Evolutionary conservation across 2,797 vertebrate genomes (phyloP).

Genomic region (Scomberomorus guttatus): DNA sequence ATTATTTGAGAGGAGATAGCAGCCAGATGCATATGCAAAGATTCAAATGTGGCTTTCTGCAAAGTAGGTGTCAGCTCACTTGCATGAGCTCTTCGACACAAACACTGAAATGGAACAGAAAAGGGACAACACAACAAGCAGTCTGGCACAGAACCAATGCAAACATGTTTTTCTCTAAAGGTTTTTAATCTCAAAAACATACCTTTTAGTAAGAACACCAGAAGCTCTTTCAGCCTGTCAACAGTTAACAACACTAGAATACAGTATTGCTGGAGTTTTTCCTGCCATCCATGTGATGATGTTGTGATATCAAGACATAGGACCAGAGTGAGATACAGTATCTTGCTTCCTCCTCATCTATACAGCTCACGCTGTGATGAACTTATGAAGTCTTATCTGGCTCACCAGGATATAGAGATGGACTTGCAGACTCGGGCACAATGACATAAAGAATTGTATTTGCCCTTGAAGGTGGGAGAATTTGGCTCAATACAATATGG

Average conservation of each 20-base stretch:
- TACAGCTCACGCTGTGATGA: conserved; percentile 42
- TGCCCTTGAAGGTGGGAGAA: conserved; percentile 55
- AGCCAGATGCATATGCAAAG: conserved; percentile 69
- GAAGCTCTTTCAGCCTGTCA: background rate
- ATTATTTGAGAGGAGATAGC: conserved; percentile 55
- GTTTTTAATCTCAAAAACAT: conserved; percentile 2
- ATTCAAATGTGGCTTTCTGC: conserved; percentile 51
- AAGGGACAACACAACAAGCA: background rate
- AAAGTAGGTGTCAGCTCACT: conserved; percentile 42
- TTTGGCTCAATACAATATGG: conserved; percentile 12
- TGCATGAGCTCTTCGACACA: conserved; percentile 15
- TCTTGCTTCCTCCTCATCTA: conserved; percentile 40
- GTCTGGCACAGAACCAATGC: background rate
- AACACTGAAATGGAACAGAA: conserved; percentile 26
- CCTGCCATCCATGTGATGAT: conserved; percentile 15
- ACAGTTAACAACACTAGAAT: background rate
- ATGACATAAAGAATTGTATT: conserved; percentile 43
- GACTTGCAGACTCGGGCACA: conserved; percentile 29
- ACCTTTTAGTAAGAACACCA: background rate
- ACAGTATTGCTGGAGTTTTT: conserved; percentile 12
- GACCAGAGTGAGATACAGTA: conserved; percentile 27
- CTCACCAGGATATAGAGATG: conserved; percentile 48
- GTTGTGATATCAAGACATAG: conserved; percentile 45
- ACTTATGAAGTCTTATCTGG: conserved; percentile 59
- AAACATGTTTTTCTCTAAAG: background rate